Evolutionary conservation across 30 jellyfish, hydroid and myxozoan species (phyloP).

Genomic region (Phacellophora camtschatica): DNA sequence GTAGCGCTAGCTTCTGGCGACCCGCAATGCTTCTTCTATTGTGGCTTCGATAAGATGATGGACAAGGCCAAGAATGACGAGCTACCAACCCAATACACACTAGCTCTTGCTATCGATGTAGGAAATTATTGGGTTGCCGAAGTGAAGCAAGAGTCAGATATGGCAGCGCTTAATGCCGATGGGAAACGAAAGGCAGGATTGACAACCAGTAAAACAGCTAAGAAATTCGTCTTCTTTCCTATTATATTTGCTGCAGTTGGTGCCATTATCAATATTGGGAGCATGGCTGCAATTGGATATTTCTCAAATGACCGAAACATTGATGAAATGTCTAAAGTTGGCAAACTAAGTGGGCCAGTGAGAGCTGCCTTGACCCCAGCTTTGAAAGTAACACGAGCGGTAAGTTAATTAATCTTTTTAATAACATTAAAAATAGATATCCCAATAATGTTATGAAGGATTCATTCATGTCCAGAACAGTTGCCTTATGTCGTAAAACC

Average conservation of each 20-base stretch:
- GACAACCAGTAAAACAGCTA: background rate
- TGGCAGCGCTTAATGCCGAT: background rate
- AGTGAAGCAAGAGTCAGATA: background rate
- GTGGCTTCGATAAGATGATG: constrained; percentile 19
- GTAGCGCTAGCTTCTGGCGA: background rate
- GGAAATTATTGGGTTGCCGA: constrained; percentile 3
- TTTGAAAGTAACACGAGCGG: constrained; percentile 3
- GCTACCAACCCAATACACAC: constrained; percentile 16
- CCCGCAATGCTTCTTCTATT: background rate
- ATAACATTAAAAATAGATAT: too few species aligned
- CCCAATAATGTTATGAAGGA: background rate
- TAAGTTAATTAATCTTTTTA: background rate
- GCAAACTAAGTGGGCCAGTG: background rate
- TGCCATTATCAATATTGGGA: constrained; percentile 21
- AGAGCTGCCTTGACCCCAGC: constrained; percentile 31
- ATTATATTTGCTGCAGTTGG: constrained; percentile 18
- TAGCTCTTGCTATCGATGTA: constrained; percentile 13
- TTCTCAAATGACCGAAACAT: constrained; percentile 12
- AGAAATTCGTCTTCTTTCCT: constrained; percentile 13
- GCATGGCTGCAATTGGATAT: constrained; percentile 37
- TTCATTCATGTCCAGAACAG: background rate
- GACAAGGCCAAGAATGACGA: background rate
- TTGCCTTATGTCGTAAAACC: background rate
- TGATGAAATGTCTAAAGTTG: constrained; percentile 12
- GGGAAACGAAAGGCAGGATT: background rate